These are phyloP conservation scores for Bibio marci DNA, from an alignment of 2,888 invertebrate genomes.

Conservation along the genomic window DNA sequence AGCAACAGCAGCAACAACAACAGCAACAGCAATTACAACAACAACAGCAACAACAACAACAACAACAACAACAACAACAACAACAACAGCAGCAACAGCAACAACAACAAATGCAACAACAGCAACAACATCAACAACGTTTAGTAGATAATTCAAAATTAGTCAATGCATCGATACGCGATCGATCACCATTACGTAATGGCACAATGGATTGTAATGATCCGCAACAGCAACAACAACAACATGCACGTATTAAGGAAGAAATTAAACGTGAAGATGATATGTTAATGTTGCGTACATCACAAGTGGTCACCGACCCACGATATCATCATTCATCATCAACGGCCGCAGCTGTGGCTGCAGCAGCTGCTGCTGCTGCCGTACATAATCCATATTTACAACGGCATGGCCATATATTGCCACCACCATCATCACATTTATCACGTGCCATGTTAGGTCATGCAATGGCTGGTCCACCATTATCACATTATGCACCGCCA, in stretches of 20 bases:
- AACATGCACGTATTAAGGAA: slow-evolving; percentile 35
- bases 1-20: slow-evolving; percentile 38
- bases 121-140: slow-evolving; percentile 32
- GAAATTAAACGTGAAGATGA: slow-evolving; percentile 38
- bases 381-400: slow-evolving; percentile 32
- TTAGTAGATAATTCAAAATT: slow-evolving; percentile 33
- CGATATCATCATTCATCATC: slow-evolving; percentile 34
- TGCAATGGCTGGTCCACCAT: slow-evolving; percentile 29
- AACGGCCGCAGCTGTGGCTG: slow-evolving; percentile 23
- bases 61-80: slow-evolving; percentile 32
- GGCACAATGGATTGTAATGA: slow-evolving; percentile 31
- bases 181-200: slow-evolving; percentile 61
- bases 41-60: slow-evolving; percentile 40
- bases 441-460: slow-evolving; percentile 36
- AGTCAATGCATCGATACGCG: slow-evolving; percentile 29
- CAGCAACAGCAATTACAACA: slow-evolving; percentile 23
- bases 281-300: slow-evolving; percentile 32
- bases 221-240: too few relatives aligned
- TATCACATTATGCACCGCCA: slow-evolving; percentile 41
- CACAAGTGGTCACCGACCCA: slow-evolving; percentile 28
- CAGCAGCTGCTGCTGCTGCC: slow-evolving; percentile 25
- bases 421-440: slow-evolving; percentile 26
- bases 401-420: slow-evolving; percentile 34
- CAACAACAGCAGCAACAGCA: slow-evolving; percentile 36
- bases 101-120: slow-evolving; percentile 38